Percentiles rank a stretch among this genome's conserved stretches.
Evolutionary conservation across 2,113 vertebrate species (phyloP).

Genomic region (Morone chrysops): DNA sequence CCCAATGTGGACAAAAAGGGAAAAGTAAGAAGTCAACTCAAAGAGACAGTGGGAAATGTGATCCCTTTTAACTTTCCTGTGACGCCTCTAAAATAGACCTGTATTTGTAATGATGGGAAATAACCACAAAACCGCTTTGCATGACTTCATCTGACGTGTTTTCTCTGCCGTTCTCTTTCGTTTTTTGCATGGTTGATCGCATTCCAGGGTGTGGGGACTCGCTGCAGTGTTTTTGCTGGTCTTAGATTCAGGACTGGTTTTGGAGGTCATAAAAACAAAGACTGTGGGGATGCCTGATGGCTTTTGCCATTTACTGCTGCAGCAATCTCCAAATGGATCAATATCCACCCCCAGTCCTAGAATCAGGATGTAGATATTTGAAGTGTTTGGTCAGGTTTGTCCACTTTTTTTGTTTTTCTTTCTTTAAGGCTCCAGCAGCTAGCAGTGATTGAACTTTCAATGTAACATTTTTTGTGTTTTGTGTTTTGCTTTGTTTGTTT

Average conservation of each 20-base stretch:
- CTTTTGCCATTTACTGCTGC: constrained; percentile 55
- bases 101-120: constrained; percentile 69
- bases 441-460: constrained; percentile 60
- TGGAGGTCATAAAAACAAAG: constrained; percentile 41
- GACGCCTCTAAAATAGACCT: constrained; percentile 73
- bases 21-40: constrained; percentile 49
- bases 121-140: constrained; percentile 71
- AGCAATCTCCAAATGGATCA: constrained; percentile 42
- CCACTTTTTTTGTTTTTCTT: constrained; percentile 45
- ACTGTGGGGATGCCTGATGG: constrained; percentile 44
- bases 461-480: constrained; percentile 35
- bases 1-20: constrained; percentile 47
- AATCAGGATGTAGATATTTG: constrained; percentile 78
- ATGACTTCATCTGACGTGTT: constrained; percentile 72
- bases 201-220: constrained; percentile 64
- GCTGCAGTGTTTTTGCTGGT: neutral
- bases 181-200: constrained; percentile 67
- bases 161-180: constrained; percentile 66
- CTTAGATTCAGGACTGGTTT: constrained; percentile 31
- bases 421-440: constrained; percentile 54
- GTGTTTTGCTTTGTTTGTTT: neutral
- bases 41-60: constrained; percentile 48
- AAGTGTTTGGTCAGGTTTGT: constrained; percentile 64
- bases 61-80: constrained; percentile 71
- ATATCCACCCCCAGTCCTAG: constrained; percentile 50